Evolutionary conservation across 2,888 invertebrate genomes (phyloP), one percentile per base, ranked within the genome.

Genomic region (Eurytoma californica): DNA sequence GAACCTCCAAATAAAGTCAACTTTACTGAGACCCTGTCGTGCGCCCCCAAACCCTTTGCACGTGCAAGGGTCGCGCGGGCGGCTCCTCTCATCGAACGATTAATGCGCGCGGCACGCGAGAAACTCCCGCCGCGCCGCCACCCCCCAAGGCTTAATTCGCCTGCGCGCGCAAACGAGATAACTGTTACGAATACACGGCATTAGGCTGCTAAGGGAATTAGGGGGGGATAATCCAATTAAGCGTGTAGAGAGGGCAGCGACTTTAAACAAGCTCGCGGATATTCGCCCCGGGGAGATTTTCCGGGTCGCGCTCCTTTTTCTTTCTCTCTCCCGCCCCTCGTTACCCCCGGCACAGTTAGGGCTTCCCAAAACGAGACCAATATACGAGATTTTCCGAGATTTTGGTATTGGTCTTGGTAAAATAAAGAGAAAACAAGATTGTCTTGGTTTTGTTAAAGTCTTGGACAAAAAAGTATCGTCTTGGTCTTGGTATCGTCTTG

Each of bases 171-270:
- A 67, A 74, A 67, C 74, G 66, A 74, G 66, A 67, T 74, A 74
- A 74, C 65, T 74, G 58, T 67, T 74, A 74, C 51, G 67, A 73
- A 73, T 65, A 65, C 72, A 55, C 55, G 72, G 51, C 61, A 73
- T 65, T 73, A 65, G 55, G 47, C 39, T 73, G 47, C 39, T 73
- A 73, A 73, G 55, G 72, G 47, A 73, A 73, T 65, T 65, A 73
- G 65, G 55, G 24, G 24, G 39, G 63, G 65, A 57, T 73, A 63
- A 65, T 73, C 65, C 65, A 73, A 65, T 73, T 65, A 73, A 18
- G 18, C 68, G 28, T 18, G 13, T n/a, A 30, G n/a, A n/a, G 12
- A 14, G 24, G 5, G 16, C n/a, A 5, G 18, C n/a, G 55, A 24
- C 60, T 60, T 60, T 60, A 60, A 60, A 60, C 60, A 60, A 28